Evolutionary conservation across 2,888 invertebrate species (phyloP).

Genomic region (Eupithecia abbreviata): DNA sequence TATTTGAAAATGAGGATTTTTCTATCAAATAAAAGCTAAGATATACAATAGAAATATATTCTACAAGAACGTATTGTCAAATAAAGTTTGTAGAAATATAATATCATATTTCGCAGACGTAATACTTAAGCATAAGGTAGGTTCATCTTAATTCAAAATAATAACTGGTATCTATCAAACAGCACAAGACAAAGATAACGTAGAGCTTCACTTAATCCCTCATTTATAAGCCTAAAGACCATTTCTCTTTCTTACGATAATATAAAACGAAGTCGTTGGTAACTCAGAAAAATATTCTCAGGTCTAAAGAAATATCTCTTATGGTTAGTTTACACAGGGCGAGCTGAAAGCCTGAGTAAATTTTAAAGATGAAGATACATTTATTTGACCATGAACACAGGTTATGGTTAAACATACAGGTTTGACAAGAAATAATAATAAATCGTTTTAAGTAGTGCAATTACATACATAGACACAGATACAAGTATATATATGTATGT

Average conservation of each 20-base stretch:
- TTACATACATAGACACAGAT: too few species aligned
- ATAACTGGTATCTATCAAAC: constrained; percentile 27
- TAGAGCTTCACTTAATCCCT: constrained; percentile 31
- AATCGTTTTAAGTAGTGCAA: too few species aligned
- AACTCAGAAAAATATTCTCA: constrained; percentile 25
- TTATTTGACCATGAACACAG: too few species aligned
- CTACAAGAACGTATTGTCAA: background rate
- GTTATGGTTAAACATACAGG: too few species aligned
- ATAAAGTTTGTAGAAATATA: background rate
- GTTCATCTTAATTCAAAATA: constrained; percentile 25
- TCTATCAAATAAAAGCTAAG: background rate
- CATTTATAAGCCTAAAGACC: constrained; percentile 34
- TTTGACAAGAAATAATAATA: too few species aligned
- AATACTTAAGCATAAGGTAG: background rate
- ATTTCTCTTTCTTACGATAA: constrained; percentile 32
- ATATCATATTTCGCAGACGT: background rate
- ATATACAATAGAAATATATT: background rate
- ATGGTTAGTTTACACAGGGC: constrained; percentile 3
- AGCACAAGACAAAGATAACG: constrained; percentile 22
- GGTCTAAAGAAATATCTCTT: constrained; percentile 16
- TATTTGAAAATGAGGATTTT: background rate
- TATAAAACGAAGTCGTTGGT: constrained; percentile 28
- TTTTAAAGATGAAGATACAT: background rate
- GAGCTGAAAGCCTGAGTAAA: background rate
- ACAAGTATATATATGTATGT: too few species aligned